Evolutionary conservation across 1,140 invertebrate species (phyloP).

Genomic region (Drosophila ananassae): DNA sequence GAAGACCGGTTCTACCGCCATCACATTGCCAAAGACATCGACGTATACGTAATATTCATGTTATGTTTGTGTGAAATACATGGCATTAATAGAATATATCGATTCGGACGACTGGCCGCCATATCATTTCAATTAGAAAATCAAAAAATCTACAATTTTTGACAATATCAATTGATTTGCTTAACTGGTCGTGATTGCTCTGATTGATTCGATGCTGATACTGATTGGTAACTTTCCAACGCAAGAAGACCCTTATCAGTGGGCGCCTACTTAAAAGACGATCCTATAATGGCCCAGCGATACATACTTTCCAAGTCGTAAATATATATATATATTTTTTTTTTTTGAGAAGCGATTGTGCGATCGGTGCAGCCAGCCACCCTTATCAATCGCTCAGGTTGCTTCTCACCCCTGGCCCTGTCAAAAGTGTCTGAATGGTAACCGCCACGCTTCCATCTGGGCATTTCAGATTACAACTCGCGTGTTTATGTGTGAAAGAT

Average conservation of each 20-base stretch:
- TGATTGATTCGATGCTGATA: constrained; percentile 67
- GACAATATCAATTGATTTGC: constrained; percentile 75
- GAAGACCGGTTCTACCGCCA: constrained; percentile 62
- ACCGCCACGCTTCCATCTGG: constrained; percentile 42
- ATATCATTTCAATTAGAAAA: constrained; percentile 37
- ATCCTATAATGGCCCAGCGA: constrained; percentile 53
- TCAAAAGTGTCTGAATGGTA: constrained; percentile 42
- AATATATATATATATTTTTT: constrained; percentile 8
- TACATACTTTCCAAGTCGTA: constrained; percentile 9
- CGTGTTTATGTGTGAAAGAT: constrained; percentile 58
- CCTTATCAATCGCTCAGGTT: constrained; percentile 58
- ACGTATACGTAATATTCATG: constrained; percentile 39
- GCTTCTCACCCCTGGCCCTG: constrained; percentile 55
- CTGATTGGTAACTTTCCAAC: constrained; percentile 68
- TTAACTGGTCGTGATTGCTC: constrained; percentile 71
- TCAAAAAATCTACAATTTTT: constrained; percentile 31
- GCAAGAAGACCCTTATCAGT: constrained; percentile 59
- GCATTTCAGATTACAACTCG: constrained; percentile 55
- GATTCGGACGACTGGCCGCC: not conserved
- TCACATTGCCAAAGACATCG: constrained; percentile 37
- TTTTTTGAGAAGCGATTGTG: constrained; percentile 42
- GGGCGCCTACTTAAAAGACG: constrained; percentile 18
- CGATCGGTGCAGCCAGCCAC: constrained; percentile 44
- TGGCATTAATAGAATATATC: constrained; percentile 31
- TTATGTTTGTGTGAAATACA: constrained; percentile 24